phyloP scores from a whole-genome alignment of 2,113 vertebrate species.

The Edolisoma coerulescens region DNA sequence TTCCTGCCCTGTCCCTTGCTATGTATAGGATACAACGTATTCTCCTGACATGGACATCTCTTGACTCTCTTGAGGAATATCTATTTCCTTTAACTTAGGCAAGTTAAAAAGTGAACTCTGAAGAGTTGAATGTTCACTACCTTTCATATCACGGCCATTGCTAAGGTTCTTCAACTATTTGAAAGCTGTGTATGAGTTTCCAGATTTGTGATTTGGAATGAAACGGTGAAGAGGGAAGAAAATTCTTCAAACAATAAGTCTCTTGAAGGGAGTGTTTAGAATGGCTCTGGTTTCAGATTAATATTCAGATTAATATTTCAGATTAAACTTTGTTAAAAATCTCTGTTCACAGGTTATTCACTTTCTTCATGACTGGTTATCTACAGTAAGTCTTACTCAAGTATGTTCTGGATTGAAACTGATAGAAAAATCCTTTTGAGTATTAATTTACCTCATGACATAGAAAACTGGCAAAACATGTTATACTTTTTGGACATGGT shows the following conservation, averaged over 20 bases:
- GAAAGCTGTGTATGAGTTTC: not conserved
- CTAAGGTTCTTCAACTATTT: not conserved
- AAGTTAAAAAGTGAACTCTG: not conserved
- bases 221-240: not conserved
- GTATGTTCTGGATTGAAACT: not conserved
- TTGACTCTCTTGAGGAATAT: not conserved
- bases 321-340: not conserved
- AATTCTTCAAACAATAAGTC: not conserved
- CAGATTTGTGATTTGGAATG: not conserved
- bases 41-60: not conserved
- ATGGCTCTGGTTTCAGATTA: not conserved
- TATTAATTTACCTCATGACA: not conserved
- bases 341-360: not conserved
- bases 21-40: fast-evolving
- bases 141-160: not conserved
- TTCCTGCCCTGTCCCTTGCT: not conserved
- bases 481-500: not conserved
- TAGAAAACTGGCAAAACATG: not conserved
- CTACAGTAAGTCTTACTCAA: not conserved
- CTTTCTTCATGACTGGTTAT: not conserved
- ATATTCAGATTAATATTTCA: not conserved
- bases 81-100: not conserved
- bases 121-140: not conserved
- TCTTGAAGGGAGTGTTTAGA: not conserved
- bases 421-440: not conserved